Evolutionary conservation across 2,797 vertebrate species (phyloP), one percentile per base, ranked within the genome.

Genomic region (Gymnodraco acuticeps): DNA sequence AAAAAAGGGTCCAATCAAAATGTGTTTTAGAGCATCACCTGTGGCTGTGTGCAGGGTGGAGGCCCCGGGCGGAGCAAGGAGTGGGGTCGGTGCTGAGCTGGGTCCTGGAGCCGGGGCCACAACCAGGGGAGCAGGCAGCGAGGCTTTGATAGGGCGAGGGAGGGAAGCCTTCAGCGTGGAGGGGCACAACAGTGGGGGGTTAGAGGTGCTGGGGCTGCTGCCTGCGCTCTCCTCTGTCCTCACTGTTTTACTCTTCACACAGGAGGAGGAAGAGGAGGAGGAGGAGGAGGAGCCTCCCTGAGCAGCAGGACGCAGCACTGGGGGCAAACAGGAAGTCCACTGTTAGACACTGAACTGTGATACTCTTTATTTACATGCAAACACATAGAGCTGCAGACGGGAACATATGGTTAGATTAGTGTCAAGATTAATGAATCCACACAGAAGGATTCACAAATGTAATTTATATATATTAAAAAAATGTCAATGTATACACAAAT

Each of bases 241-340:
- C 38, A 51, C 10, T 0, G 45, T 20, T 79, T 82, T 86, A 65
- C 65, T 87, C 70, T 82, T 91, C 68, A 74, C 46, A 55, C 87
- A 87, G 43, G 86, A 84, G 20, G 89, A 88, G 62, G 84, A 77
- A 19, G 69, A 51, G 11, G 47, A 50, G 8, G 19, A 31, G 47
- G 87, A 51, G 11, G 47, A 50, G 8, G 48, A 31, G 47, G 87
- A 85, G 75, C 90, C 83, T 1, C 93, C 87, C 23, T 92, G 93
- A 60, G 88, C 85, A 33, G 91, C 89, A 0, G 85, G 91, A 69
- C 85, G 85, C 15, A 90, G 42, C 58, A 89, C 93, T 95, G 72
- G 23, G 45, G 82, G 19, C 38, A 83, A 63, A 76, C 31, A 78
- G 31, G 17, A 78, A 46, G 33, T 53, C 16, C 13, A 54, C 41